Base-by-base conservation (phyloP, 2,888 invertebrate species). In the Melanchra persicariae region DNA sequence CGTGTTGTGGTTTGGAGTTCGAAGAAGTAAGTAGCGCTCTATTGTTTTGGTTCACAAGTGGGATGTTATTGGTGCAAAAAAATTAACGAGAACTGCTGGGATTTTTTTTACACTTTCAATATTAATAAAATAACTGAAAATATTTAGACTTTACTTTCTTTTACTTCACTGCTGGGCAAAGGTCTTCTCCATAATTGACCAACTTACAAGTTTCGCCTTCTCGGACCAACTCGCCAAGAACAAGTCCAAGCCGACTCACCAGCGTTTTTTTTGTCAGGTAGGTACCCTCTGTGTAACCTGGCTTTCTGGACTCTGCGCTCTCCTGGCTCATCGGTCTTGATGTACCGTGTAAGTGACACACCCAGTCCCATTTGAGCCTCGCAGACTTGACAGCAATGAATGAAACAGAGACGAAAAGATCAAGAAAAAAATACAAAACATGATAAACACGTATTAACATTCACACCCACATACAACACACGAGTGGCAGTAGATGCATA, bases 401-500 rank as follows among this genome's bases (percentile, higher is more conserved):
- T n/a, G n/a, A 57, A n/a, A 26, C 19, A 19, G 4, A 37, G n/a
- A 40, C 6, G 15, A 26, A 0, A 40, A 30, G 1, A 22, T 22
- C 10, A 45, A 37, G 30, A 5, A 57, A 58, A 47, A 26, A 45
- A 22, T 5, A 5, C 7, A 17, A 63, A 65, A 57, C 8, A 26
- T 15, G 22, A 63, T 70, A 62, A 49, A 77, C 8, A 49, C 58
- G 30, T 47, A 66, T 60, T 60, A 55, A 65, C 24, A 70, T 76
- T 43, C 45, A 59, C 57, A n/a, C 68, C 62, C 17, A 60, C 54
- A 64, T n/a, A 49, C 34, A 17, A 17, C 34, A 63, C 24, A 64
- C 65, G 58, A 70, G 69, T 72, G 67, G 26, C 51, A 71, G 60
- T 69, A 71, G 77, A 52, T 52, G 60, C 76, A 69, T 73, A 79